A percentile compares a stretch with the other conserved stretches of the same genome.
These are phyloP conservation scores for Notothenia rossii DNA, from an alignment of 2,113 vertebrate species.

Conservation along the genomic window DNA sequence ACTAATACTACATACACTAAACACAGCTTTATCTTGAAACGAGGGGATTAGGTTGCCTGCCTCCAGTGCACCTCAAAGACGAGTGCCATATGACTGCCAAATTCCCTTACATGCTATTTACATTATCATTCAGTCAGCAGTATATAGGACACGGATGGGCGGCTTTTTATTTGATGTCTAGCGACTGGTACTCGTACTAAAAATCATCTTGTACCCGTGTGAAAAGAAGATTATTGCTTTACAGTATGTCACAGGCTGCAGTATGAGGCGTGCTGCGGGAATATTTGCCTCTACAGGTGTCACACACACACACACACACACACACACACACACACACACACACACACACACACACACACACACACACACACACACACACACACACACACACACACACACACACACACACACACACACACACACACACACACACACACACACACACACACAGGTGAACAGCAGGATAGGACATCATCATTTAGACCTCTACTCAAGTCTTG, in stretches of 20 bases:
- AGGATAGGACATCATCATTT: slow-evolving; percentile 25
- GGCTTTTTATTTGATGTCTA: slow-evolving; percentile 73
- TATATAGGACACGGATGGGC: slow-evolving; percentile 76
- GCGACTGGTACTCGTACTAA: slow-evolving; percentile 69
- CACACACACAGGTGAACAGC: not conserved
- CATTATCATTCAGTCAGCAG: slow-evolving; percentile 81
- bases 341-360: too few relatives aligned
- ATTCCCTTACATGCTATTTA: slow-evolving; percentile 78
- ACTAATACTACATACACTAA: slow-evolving; percentile 79
- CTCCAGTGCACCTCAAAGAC: slow-evolving; percentile 80
- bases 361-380: too few relatives aligned
- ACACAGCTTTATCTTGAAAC: slow-evolving; percentile 87
- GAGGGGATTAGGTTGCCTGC: slow-evolving; percentile 76
- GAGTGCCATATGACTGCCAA: slow-evolving; percentile 72
- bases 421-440: too few relatives aligned
- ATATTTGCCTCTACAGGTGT: slow-evolving; percentile 52
- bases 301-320: slow-evolving; percentile 14
- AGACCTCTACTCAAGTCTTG: not conserved
- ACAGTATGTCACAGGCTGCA: slow-evolving; percentile 48
- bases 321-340: too few relatives aligned
- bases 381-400: too few relatives aligned
- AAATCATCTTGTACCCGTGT: slow-evolving; percentile 57
- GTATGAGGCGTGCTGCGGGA: slow-evolving; percentile 14
- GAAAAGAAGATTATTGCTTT: slow-evolving; percentile 68
- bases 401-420: too few relatives aligned